Conservation (phyloP, 2,888 invertebrate genomes). For the Lathronympha strigana region DNA sequence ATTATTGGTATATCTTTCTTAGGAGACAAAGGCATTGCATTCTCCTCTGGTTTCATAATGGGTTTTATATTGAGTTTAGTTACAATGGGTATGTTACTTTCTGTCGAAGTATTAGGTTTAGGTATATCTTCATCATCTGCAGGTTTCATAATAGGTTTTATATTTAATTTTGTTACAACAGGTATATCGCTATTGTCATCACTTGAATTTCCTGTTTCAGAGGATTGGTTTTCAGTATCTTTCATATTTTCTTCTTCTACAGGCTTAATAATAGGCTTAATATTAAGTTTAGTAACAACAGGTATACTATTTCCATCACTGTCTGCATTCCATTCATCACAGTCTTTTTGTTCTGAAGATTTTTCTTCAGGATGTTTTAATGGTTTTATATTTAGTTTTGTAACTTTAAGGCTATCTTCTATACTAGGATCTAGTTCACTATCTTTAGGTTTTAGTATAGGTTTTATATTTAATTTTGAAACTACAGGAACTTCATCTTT, state of each 20-base stretch:
- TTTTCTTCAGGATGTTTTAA: constrained; percentile 76
- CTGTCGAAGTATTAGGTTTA: constrained; percentile 56
- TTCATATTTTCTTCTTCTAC: constrained; percentile 66
- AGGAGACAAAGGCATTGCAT: constrained; percentile 64
- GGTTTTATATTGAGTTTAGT: constrained; percentile 78
- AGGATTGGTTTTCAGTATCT: constrained; percentile 76
- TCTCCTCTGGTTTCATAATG: constrained; percentile 70
- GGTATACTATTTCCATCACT: constrained; percentile 75
- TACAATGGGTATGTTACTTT: constrained; percentile 68
- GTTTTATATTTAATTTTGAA: constrained; percentile 84
- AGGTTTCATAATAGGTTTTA: constrained; percentile 82
- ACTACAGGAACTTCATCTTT: constrained; percentile 78
- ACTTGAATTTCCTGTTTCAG: constrained; percentile 78
- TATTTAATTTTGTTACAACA: constrained; percentile 82
- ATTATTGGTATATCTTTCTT: constrained; percentile 73
- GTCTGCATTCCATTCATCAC: constrained; percentile 72
- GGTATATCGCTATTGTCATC: constrained; percentile 79
- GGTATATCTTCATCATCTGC: constrained; percentile 57
- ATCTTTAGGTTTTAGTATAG: constrained; percentile 78
- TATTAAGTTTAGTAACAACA: constrained; percentile 80
- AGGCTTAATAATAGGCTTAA: constrained; percentile 84
- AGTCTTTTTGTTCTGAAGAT: constrained; percentile 75
- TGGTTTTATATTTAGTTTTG: constrained; percentile 83
- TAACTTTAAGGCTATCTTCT: constrained; percentile 80
- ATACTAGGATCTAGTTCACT: constrained; percentile 74